A percentile compares a stretch with the other conserved stretches of the same genome.
Evolutionary conservation across 1,140 invertebrate genomes (phyloP).

Genomic region (Lerema accius): DNA sequence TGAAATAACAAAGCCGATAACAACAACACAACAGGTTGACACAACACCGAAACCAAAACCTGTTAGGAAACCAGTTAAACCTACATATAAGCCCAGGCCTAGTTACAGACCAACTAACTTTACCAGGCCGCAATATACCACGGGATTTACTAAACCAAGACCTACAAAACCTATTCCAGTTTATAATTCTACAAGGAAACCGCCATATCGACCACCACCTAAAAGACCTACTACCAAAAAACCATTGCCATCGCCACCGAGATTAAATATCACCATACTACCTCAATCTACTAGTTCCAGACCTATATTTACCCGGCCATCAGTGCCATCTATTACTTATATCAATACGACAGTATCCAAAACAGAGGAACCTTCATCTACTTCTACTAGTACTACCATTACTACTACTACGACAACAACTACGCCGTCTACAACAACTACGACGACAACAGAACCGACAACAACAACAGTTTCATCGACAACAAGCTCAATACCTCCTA

Average conservation of each 20-base stretch:
- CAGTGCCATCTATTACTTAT: slow-evolving; percentile 68
- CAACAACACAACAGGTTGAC: slow-evolving; percentile 36
- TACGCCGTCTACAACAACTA: slow-evolving; percentile 33
- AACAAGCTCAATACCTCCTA: slow-evolving; percentile 33
- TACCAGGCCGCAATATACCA: slow-evolving; percentile 56
- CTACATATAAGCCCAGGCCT: slow-evolving; percentile 65
- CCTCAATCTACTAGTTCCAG: slow-evolving; percentile 76
- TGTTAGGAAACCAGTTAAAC: slow-evolving; percentile 56
- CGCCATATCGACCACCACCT: slow-evolving; percentile 60
- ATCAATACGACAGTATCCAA: slow-evolving; percentile 71
- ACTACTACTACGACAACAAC: slow-evolving; percentile 39
- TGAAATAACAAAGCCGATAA: slow-evolving; percentile 38
- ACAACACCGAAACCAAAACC: slow-evolving; percentile 54
- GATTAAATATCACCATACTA: slow-evolving; percentile 83
- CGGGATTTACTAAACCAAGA: slow-evolving; percentile 58
- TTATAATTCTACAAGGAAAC: slow-evolving; percentile 64
- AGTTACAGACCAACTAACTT: slow-evolving; percentile 62
- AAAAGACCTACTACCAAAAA: slow-evolving; percentile 72
- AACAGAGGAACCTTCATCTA: slow-evolving; percentile 47
- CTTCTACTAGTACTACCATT: slow-evolving; percentile 43
- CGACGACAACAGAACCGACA: slow-evolving; percentile 14
- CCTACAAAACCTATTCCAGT: slow-evolving; percentile 67
- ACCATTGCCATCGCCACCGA: slow-evolving; percentile 70
- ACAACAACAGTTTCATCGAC: slow-evolving; percentile 33
- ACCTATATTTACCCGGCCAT: slow-evolving; percentile 70